Percentiles rank a stretch among this genome's conserved stretches.
Conservation (phyloP, 2,113 vertebrate genomes). For the Catharus fuscescens region DNA sequence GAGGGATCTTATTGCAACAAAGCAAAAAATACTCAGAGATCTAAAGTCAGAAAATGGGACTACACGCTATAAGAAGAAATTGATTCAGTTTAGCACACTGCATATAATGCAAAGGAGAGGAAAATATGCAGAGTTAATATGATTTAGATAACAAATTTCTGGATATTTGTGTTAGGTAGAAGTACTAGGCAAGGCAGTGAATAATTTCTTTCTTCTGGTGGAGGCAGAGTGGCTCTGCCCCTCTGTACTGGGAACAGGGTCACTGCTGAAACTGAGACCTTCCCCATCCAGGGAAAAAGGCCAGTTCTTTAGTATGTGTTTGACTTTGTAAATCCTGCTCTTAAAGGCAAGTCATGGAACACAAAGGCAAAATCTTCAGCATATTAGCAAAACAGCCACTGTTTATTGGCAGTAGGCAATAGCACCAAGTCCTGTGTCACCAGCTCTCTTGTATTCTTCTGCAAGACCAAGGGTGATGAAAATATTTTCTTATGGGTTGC, state of each 20-base stretch:
- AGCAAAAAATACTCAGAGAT: background rate
- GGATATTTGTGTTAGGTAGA: background rate
- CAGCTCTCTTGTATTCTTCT: background rate
- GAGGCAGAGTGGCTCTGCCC: background rate
- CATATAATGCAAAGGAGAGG: background rate
- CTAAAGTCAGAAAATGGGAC: background rate
- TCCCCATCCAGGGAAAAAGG: background rate
- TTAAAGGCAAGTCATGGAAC: background rate
- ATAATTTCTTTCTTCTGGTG: background rate
- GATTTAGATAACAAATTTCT: background rate
- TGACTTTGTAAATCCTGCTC: background rate
- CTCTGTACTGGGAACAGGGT: rapidly evolving
- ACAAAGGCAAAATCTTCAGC: background rate
- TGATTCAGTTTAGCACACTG: background rate
- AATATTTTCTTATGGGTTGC: background rate
- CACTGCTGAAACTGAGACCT: background rate
- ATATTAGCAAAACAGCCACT: background rate
- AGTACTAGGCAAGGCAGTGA: background rate
- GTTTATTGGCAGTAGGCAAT: background rate
- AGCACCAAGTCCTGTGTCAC: background rate
- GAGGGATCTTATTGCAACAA: background rate
- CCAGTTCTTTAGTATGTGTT: background rate
- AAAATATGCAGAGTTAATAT: background rate
- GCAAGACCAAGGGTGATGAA: background rate
- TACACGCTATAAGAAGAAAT: background rate